Evolutionary conservation across 2,888 invertebrate species (phyloP), one percentile per base, ranked within the genome.

Genomic region (Meteorus colon): DNA sequence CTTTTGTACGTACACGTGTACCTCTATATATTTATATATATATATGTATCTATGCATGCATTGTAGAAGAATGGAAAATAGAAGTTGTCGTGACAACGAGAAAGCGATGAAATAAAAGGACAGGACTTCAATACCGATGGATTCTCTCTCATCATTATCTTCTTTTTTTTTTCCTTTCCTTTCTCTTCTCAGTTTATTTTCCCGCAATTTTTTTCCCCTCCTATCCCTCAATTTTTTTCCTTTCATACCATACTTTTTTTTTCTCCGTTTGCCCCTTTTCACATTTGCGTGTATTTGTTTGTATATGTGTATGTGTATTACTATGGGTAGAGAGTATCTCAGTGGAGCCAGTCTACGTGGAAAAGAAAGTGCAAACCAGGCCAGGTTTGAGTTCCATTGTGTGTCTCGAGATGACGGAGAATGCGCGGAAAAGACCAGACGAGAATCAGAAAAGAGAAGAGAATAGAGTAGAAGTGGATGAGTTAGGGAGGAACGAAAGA

Each of bases 361-460:
- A 78, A 78, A 77, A 75, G 71, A 81, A 77, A 73, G 76, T 77
- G 75, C 69, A 78, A 79, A 81, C 69, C 69, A 81, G 77, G 78
- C 75, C 75, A 75, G 73, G 74, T 77, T 73, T 51, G 70, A 63
- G 62, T 62, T 62, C 76, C 51, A 77, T 81, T 79, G 76, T 81
- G 67, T 78, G 45, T 70, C 75, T 73, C 62, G 71, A 78, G 78
- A 79, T 75, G 75, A 67, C 59, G 77, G 75, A 74, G 73, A 73
- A 68, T 77, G 74, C 51, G 72, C 45, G 66, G 59, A 73, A 45
- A 66, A 60, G 72, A 73, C 51, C 24, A 45, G 55, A 66, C 37
- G 60, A 77, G 66, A 70, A 66, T 75, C 70, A 55, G 66, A 74
- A 71, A 63, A 45, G 75, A 75, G 72, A 63, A 74, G 60, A 71